Conservation (phyloP, 2,113 vertebrate species). For the Dasypus novemcinctus region DNA sequence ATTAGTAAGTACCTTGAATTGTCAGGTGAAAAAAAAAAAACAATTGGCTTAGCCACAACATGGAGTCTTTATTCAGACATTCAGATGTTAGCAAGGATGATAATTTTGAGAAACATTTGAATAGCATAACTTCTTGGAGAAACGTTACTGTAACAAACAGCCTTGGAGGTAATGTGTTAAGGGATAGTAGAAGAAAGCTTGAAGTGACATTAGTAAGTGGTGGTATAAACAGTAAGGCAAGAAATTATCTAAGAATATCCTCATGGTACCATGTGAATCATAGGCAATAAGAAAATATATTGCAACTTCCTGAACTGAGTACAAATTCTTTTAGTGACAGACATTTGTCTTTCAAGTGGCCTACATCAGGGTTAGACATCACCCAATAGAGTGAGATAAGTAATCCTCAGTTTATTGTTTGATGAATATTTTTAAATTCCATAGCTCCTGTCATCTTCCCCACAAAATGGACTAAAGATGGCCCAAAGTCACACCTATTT, state of each 20-base stretch:
- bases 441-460: neutral
- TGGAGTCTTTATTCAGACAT: neutral
- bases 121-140: slow-evolving; percentile 1
- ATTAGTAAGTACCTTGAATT: neutral
- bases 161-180: neutral
- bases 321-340: neutral
- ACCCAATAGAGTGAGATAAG: neutral
- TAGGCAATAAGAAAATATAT: neutral
- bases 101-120: slow-evolving; percentile 22
- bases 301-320: neutral
- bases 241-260: neutral
- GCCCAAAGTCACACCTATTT: slow-evolving; percentile 17
- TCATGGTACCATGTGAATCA: neutral
- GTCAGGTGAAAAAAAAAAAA: neutral
- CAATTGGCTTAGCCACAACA: neutral
- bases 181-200: neutral
- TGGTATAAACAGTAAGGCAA: neutral
- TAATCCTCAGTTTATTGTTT: neutral
- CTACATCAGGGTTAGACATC: neutral
- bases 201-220: neutral
- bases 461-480: neutral
- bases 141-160: neutral
- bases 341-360: neutral
- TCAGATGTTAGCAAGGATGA: slow-evolving; percentile 19
- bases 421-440: neutral